A percentile compares a stretch with the other conserved stretches of the same genome.
Conservation (phyloP, 2,113 vertebrate species). For the Grallaria varia region DNA sequence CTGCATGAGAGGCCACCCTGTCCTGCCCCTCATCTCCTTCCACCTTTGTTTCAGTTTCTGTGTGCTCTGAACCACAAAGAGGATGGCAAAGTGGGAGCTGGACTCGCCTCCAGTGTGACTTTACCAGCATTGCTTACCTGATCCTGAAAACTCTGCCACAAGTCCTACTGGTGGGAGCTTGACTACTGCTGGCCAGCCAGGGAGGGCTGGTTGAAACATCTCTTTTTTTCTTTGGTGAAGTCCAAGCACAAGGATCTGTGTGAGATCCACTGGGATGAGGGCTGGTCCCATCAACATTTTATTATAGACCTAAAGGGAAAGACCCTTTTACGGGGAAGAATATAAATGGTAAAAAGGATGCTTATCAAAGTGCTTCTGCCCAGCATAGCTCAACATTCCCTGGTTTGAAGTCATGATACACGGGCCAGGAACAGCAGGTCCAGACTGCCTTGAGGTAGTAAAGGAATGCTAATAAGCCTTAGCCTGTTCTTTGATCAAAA, state of each 20-base stretch:
- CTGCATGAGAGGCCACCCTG: not conserved
- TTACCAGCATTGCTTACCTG: not conserved
- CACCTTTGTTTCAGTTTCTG: not conserved
- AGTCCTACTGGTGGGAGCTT: not conserved
- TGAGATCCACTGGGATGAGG: not conserved
- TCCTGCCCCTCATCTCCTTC: not conserved
- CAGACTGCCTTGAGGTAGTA: not conserved
- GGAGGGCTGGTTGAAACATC: not conserved
- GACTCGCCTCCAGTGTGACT: not conserved
- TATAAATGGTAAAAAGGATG: not conserved
- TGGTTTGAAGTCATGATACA: not conserved
- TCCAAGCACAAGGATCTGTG: not conserved
- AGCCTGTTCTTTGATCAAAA: not conserved
- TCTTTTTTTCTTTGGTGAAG: not conserved
- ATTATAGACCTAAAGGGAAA: not conserved
- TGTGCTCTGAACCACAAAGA: not conserved
- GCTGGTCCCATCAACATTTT: not conserved
- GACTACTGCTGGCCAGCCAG: not conserved
- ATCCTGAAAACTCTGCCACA: not conserved
- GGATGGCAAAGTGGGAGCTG: not conserved
- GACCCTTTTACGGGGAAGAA: not conserved
- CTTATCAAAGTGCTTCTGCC: not conserved
- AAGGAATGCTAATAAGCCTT: not conserved
- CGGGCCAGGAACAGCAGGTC: not conserved
- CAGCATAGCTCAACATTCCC: not conserved